Percentiles rank a stretch among this genome's conserved stretches.
phyloP scores from a whole-genome alignment of 2,113 vertebrate species.

The Barbus barbus region DNA sequence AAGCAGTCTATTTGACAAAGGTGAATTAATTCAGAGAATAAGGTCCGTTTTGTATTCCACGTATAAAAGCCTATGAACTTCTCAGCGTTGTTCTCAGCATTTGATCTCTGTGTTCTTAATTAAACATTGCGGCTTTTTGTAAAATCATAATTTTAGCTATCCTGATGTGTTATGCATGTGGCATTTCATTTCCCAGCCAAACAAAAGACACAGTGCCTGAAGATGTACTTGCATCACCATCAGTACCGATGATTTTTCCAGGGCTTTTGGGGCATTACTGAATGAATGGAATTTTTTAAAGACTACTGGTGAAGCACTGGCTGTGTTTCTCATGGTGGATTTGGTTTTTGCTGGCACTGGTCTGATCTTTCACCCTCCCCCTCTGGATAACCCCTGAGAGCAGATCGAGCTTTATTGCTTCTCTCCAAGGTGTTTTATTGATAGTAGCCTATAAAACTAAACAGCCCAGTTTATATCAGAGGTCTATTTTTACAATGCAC shows the following conservation, averaged over 20 bases:
- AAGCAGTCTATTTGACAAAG: too few species aligned
- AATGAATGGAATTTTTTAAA: neutral
- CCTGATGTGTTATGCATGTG: neutral
- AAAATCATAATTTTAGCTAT: neutral
- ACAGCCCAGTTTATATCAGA: too few species aligned
- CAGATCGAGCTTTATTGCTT: constrained; percentile 1
- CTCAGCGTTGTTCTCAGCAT: too few species aligned
- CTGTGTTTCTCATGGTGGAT: neutral
- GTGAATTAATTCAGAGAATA: neutral
- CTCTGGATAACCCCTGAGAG: neutral
- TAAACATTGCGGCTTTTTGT: too few species aligned
- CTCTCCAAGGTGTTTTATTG: neutral
- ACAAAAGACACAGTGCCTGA: neutral
- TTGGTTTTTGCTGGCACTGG: neutral
- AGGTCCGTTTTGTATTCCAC: neutral
- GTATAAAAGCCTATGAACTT: neutral
- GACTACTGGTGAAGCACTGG: neutral
- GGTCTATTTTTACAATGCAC: too few species aligned
- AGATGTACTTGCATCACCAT: neutral
- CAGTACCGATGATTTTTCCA: neutral
- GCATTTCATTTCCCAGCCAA: neutral
- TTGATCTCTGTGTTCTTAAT: too few species aligned
- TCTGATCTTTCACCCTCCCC: neutral
- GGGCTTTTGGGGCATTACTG: neutral
- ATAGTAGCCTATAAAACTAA: neutral